Evolutionary conservation across 1,140 invertebrate genomes (phyloP), one percentile per base, ranked within the genome.

Genomic region (Drosophila neocordata): DNA sequence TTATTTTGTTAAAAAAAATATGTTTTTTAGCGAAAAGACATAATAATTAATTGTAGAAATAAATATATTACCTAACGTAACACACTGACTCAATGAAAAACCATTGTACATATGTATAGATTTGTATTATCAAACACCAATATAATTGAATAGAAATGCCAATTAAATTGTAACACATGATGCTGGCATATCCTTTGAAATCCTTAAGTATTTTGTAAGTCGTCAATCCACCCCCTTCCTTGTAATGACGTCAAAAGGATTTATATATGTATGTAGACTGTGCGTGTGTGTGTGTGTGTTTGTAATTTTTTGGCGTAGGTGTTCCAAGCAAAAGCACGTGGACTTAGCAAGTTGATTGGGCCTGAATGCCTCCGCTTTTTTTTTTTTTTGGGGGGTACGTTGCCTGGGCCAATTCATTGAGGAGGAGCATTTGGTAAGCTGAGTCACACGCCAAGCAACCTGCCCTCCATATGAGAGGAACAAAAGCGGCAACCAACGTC

Each of bases 241-340:
- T 55, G 53, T 37, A 82, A 69, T 84, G 81, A 84, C 81, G 81
- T 84, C 81, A 84, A 81, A 77, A 70, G 81, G 81, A 80, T 84
- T 37, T 57, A 41, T 55, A 55, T 15, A 55, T 31, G 27, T 31
- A 7, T 31, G 5, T 31, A 1, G 0, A 24, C 22, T 31, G 3
- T 31, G 27, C 4, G 15, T 44, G 41, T 44, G 15, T 48, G 41
- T 48, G 41, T 48, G 8, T 20, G 41, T 8, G 12, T 38, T 1
- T n/a, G 37, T 38, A 5, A 5, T 38, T 22, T 35, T 58, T 52
- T 57, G 66, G 73, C 77, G 81, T 84, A 87, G 73, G 77, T 85
- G 69, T 74, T 37, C 37, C 38, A 58, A 60, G 48, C 63, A 61
- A 55, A 59, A 63, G 69, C 73, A 60, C 69, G 73, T 75, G 69